phyloP scores from a whole-genome alignment of 2,113 vertebrate genomes.

The Ceyx melanurus region DNA sequence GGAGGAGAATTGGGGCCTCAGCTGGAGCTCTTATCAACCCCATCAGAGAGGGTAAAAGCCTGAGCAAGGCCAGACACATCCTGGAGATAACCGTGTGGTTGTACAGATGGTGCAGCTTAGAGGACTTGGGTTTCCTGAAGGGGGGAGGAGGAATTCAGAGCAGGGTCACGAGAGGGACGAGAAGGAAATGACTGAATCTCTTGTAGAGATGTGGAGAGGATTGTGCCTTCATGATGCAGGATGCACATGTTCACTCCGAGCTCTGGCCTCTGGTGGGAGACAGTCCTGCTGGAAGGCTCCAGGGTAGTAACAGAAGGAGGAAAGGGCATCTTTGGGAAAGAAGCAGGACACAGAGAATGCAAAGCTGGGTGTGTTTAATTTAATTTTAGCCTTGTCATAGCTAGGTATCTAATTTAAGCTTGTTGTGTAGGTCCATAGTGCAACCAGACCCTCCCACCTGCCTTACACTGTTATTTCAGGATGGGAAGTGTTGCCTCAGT shows the following conservation, averaged over 20 bases:
- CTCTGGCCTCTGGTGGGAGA: constrained; percentile 46
- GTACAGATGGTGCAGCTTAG: constrained; percentile 47
- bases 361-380: not conserved
- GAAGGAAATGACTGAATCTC: constrained; percentile 59
- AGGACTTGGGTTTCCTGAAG: constrained; percentile 54
- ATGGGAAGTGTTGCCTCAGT: not conserved
- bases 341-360: not conserved
- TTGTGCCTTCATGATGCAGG: constrained; percentile 43
- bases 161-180: constrained; percentile 37
- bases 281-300: not conserved
- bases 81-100: constrained; percentile 55
- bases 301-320: constrained; percentile 24
- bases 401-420: not conserved
- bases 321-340: constrained; percentile 23
- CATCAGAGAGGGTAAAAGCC: not conserved
- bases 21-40: constrained; percentile 39
- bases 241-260: constrained; percentile 53
- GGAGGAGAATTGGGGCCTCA: not conserved
- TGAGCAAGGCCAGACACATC: constrained; percentile 53
- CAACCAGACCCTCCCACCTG: not conserved
- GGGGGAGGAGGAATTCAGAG: constrained; percentile 17
- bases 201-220: constrained; percentile 1
- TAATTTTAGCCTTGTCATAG: not conserved
- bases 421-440: not conserved
- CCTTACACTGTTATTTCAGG: not conserved